These are phyloP conservation scores for Bactericera cockerelli DNA, from an alignment of 1,140 invertebrate species.

Conservation along the genomic window DNA sequence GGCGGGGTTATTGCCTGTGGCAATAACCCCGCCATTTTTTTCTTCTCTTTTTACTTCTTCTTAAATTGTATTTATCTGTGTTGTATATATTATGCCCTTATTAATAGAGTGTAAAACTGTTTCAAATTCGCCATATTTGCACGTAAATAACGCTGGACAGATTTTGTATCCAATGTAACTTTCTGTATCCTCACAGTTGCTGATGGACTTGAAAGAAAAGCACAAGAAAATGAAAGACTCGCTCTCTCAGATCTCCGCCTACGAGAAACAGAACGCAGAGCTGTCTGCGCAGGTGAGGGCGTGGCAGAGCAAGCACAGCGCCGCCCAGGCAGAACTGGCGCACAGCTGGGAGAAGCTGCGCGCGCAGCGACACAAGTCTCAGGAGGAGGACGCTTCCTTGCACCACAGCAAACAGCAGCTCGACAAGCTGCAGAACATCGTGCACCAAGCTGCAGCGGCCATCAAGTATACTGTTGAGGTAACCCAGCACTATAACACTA, in stretches of 20 bases:
- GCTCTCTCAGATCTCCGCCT: background rate
- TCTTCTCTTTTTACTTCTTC: too few relatives aligned
- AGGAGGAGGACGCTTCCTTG: background rate
- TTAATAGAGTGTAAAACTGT: too few relatives aligned
- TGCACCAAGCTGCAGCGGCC: background rate
- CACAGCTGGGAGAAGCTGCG: background rate
- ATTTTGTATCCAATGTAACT: too few relatives aligned
- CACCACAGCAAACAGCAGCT: background rate
- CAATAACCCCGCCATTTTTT: too few relatives aligned
- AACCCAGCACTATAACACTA: background rate
- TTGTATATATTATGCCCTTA: too few relatives aligned
- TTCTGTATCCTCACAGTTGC: background rate
- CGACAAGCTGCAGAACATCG: background rate
- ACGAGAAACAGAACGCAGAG: background rate
- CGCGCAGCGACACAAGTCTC: background rate
- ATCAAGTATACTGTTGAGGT: constrained; percentile 1
- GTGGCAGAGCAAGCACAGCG: background rate
- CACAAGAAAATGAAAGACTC: background rate
- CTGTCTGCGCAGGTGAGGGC: background rate
- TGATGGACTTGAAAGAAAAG: background rate
- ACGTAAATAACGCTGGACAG: too few relatives aligned
- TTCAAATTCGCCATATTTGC: too few relatives aligned
- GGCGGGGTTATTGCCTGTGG: too few relatives aligned
- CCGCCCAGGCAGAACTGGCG: background rate
- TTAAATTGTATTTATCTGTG: too few relatives aligned